Conservation (phyloP, 2,888 invertebrate species). For the Lithophane semibrunnea region DNA sequence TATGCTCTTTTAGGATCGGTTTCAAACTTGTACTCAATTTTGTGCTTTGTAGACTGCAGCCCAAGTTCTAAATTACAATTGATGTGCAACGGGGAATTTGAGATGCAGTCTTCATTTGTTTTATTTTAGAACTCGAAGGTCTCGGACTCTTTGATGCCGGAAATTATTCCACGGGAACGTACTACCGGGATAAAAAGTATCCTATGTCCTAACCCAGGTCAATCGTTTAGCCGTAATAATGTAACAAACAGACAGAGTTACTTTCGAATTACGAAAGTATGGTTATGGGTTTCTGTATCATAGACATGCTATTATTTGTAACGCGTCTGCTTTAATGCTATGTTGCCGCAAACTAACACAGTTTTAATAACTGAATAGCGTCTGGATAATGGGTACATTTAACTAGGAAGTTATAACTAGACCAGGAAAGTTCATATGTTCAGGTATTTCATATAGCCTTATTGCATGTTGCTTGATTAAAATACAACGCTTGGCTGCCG, state of each 20-base stretch:
- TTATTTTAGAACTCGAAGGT: background rate
- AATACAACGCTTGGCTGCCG: slow-evolving; percentile 37
- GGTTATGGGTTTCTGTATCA: background rate
- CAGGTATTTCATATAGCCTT: slow-evolving; percentile 16
- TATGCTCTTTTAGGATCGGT: background rate
- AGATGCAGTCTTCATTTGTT: background rate
- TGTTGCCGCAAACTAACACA: background rate
- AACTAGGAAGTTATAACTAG: slow-evolving; percentile 8
- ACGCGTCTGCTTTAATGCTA: background rate
- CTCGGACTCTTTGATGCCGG: background rate
- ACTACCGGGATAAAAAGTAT: background rate
- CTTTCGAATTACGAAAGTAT: background rate
- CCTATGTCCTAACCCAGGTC: background rate
- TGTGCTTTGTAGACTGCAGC: background rate
- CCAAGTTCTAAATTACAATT: background rate
- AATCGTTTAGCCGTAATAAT: background rate
- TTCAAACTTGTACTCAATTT: background rate
- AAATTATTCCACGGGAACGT: background rate
- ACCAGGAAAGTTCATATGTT: slow-evolving; percentile 8
- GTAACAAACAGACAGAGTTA: background rate
- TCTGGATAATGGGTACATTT: background rate
- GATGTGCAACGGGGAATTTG: too few relatives aligned
- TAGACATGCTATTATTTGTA: background rate
- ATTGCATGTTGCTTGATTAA: slow-evolving; percentile 40
- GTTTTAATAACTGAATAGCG: background rate